Evolutionary conservation across 2,113 vertebrate genomes (phyloP).

Genomic region (Haliaeetus leucogaster): DNA sequence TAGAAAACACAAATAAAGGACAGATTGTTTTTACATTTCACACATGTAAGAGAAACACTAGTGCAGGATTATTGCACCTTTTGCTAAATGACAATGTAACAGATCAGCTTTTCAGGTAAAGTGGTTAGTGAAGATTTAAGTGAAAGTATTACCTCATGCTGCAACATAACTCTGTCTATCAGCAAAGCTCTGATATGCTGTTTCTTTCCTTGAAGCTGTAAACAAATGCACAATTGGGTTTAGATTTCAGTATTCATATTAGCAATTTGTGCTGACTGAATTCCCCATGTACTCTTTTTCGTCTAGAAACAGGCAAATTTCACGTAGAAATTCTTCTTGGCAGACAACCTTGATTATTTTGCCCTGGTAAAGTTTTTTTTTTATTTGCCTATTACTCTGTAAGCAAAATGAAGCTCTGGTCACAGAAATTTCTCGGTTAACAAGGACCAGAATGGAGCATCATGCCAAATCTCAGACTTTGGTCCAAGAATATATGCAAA

Average conservation of each 20-base stretch:
- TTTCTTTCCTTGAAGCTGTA: constrained; percentile 93
- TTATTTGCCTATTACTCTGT: not conserved
- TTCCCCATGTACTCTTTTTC: not conserved
- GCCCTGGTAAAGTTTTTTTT: not conserved
- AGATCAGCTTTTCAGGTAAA: not conserved
- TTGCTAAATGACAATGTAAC: not conserved
- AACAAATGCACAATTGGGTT: not conserved
- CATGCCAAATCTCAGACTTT: not conserved
- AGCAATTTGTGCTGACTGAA: not conserved
- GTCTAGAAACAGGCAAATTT: not conserved
- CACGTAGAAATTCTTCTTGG: not conserved
- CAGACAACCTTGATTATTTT: not conserved
- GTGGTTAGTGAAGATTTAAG: not conserved
- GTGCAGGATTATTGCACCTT: not conserved
- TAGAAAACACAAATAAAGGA: not conserved
- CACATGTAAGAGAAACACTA: not conserved
- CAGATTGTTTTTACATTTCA: not conserved
- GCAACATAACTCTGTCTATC: constrained; percentile 96
- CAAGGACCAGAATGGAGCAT: not conserved
- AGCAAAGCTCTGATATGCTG: constrained; percentile 93
- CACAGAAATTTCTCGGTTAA: not conserved
- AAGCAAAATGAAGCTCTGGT: not conserved
- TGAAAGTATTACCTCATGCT: constrained; percentile 86
- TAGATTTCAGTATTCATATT: not conserved
- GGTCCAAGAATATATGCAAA: not conserved